Base-by-base conservation (phyloP, 2,113 vertebrate genomes). In the Atherinomorus stipes region DNA sequence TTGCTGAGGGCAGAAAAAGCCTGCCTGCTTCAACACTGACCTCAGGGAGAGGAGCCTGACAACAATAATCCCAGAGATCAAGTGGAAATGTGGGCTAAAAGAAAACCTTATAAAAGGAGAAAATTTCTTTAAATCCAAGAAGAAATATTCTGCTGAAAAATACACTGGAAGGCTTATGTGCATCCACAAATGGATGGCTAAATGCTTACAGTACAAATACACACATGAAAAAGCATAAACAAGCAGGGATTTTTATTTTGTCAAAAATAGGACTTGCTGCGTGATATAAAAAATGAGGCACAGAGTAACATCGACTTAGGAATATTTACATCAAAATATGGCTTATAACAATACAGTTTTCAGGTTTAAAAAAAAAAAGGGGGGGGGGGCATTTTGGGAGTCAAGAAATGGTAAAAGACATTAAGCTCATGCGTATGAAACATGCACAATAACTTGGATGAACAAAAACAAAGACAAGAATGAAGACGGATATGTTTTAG, bases 311-410 rank as follows among this genome's bases (percentile, higher is more conserved):
- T 59, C 0, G 11, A 60, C 44, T 65, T 47, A 8, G 60, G 49
- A 26, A 52, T 76, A 85, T 86, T 22, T 76, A 85, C 62, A 87
- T 61, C 19, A 59, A 76, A 85, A 83, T 87, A 88, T 91, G 86
- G 81, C 87, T 86, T 87, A 70, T 8, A 7, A 66, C 64, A 66
- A 76, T 62, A 73, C 37, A 71, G 16, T 51, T 71, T 73, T 71
- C 50, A 67, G 18, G 53, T 57, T n/a, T n/a, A n/a, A n/a, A 45
- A 78, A 76, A 78, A 56, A 25, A 26, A 2, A 61, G 31, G 15
- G 38, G 37, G 22, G 4, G 74, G 75, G 64, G 34, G 15, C 49
- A 62, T 67, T 58, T 47, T 53, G 51, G n/a, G 26, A 63, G 22
- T 65, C 9, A 22, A 60, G 40, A 62, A 76, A 80, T 62, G 56